Base-by-base conservation (phyloP, 2,888 invertebrate genomes). In the Volucella inanis region DNA sequence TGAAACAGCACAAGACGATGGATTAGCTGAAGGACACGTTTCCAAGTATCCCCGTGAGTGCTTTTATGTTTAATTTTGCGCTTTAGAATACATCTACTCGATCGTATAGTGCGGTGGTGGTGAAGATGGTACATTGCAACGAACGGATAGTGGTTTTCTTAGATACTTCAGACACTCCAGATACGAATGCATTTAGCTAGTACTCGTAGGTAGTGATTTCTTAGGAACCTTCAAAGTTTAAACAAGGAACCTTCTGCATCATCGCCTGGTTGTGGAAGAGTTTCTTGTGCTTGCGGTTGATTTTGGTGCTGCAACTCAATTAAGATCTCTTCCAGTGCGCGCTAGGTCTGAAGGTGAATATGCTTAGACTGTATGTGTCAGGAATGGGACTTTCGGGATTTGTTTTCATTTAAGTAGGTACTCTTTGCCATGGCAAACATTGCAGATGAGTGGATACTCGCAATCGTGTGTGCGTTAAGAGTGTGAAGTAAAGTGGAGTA, bases 41-140 rank as follows among this genome's bases (percentile, higher is more conserved):
- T 90, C 90, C 71, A 91, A 90, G 89, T 92, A 92, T 90, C 91
- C 92, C 87, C 91, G 92, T 92, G 89, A 92, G 92, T 92, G 89
- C 84, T 88, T 87, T 88, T 87, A 85, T 88, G 87, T 89, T 89
- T 89, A 88, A 84, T 88, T 89, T 87, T 89, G 87, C 70, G 87
- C 88, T 89, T 89, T 90, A 89, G 90, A 90, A 89, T 76, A 80
- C 61, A 80, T 74, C 68, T 64, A 61, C 78, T 70, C 57, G 43
- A 38, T 78, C 12, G 47, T 57, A 47, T 52, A 9, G 43, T 38
- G 15, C n/a, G 47, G 49, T 50, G 50, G 61, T 88, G 71, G 84
- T 76, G 74, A 87, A 89, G 88, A 88, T 88, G 88, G 78, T 80
- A 87, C 79, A 86, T 77, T 77, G 52, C 61, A 87, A 89, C 80